Conservation (phyloP, 1,140 invertebrate species). For the Anoplolepis gracilipes region DNA sequence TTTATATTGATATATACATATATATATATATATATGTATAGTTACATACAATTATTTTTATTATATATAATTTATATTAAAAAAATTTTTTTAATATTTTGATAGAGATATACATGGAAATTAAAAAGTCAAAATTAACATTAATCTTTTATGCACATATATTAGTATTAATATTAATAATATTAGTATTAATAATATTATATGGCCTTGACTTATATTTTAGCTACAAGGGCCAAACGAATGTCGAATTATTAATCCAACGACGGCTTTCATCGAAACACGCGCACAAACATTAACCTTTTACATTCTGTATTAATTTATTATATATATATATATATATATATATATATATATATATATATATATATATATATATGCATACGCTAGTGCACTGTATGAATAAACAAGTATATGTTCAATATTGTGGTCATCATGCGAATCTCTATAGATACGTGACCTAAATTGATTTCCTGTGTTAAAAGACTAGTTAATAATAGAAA, state of each 20-base stretch:
- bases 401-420: constrained; percentile 7
- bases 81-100: background rate
- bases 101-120: background rate
- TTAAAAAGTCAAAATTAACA: background rate
- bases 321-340: constrained; percentile 1
- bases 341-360: constrained; percentile 16
- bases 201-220: background rate
- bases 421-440: background rate
- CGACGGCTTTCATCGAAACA: background rate
- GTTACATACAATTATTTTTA: background rate
- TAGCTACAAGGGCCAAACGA: background rate
- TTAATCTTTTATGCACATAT: background rate
- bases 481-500: constrained; percentile 5
- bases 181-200: constrained; percentile 19
- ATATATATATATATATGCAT: background rate
- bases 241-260: constrained; percentile 35
- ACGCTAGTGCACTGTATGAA: constrained; percentile 10
- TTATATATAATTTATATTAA: background rate
- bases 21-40: background rate
- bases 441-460: constrained; percentile 22
- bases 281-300: constrained; percentile 32
- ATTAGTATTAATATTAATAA: constrained; percentile 25
- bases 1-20: too few relatives aligned
- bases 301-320: constrained; percentile 15
- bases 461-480: constrained; percentile 6